Evolutionary conservation across 2,797 vertebrate species (phyloP).

Genomic region (Todus mexicanus): DNA sequence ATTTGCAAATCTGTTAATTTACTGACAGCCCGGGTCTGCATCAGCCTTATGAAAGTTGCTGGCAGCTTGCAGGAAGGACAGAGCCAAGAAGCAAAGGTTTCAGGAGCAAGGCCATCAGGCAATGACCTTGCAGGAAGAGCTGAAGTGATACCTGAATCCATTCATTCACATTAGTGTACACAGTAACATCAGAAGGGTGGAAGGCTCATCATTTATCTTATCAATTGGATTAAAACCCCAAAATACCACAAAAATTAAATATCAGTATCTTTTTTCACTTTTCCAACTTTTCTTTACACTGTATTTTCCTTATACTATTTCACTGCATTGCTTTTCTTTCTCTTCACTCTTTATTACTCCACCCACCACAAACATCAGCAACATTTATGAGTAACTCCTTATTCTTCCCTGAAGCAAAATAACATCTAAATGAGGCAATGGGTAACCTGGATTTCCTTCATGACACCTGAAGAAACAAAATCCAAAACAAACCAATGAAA

Average conservation of each 20-base stretch:
- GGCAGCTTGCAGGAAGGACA: not conserved
- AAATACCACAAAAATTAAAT: not conserved
- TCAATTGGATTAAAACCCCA: not conserved
- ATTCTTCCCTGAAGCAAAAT: not conserved
- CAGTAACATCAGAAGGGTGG: not conserved
- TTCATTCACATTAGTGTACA: not conserved
- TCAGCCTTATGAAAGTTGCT: rapidly evolving
- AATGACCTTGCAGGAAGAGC: not conserved
- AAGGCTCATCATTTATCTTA: not conserved
- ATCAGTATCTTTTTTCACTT: not conserved
- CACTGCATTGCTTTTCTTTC: not conserved
- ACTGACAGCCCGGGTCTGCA: not conserved
- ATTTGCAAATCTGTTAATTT: not conserved
- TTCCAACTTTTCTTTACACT: not conserved
- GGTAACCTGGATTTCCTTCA: not conserved
- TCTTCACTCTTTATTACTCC: not conserved
- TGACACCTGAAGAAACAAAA: not conserved
- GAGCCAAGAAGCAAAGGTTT: not conserved
- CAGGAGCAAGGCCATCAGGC: not conserved
- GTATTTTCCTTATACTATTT: not conserved
- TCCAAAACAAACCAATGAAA: not conserved
- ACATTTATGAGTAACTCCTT: not conserved
- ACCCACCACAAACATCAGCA: not conserved
- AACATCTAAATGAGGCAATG: not conserved
- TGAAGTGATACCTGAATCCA: not conserved